Percentiles rank a stretch among this genome's conserved stretches.
Conservation (phyloP, 2,888 invertebrate species). For the Ischnura elegans region DNA sequence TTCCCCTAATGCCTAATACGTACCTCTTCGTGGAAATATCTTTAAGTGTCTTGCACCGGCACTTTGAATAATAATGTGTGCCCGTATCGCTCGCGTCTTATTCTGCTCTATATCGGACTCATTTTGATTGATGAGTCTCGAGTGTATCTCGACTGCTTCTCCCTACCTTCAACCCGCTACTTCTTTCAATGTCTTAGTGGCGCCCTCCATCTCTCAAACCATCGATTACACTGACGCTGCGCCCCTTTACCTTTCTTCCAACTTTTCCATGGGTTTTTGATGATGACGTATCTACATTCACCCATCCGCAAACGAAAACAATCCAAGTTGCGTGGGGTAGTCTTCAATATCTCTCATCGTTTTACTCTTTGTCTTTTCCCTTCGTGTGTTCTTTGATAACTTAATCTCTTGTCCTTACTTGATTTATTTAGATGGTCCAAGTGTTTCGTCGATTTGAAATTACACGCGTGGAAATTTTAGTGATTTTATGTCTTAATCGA, state of each 20-base stretch:
- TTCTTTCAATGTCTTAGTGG: not conserved
- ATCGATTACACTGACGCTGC: not conserved
- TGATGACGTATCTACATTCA: not conserved
- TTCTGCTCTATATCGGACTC: not conserved
- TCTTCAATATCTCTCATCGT: not conserved
- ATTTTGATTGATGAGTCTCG: not conserved
- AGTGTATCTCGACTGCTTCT: not conserved
- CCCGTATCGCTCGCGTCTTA: not conserved
- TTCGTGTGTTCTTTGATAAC: too few species aligned
- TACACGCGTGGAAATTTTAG: too few species aligned
- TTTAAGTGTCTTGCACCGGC: not conserved
- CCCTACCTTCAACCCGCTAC: not conserved
- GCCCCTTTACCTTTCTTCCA: not conserved
- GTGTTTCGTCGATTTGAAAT: too few species aligned
- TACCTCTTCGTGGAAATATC: not conserved
- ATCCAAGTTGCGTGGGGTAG: not conserved
- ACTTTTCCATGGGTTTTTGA: not conserved
- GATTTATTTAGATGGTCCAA: too few species aligned
- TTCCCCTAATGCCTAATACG: too few species aligned
- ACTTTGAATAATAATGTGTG: not conserved
- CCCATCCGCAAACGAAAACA: slow-evolving; percentile 39
- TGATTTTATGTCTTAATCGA: too few species aligned
- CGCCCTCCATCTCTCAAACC: not conserved
- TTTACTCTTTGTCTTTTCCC: not conserved
- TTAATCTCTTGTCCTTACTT: too few species aligned